phyloP scores from a whole-genome alignment of 2,113 vertebrate genomes.

The Clarias macrocephalus region DNA sequence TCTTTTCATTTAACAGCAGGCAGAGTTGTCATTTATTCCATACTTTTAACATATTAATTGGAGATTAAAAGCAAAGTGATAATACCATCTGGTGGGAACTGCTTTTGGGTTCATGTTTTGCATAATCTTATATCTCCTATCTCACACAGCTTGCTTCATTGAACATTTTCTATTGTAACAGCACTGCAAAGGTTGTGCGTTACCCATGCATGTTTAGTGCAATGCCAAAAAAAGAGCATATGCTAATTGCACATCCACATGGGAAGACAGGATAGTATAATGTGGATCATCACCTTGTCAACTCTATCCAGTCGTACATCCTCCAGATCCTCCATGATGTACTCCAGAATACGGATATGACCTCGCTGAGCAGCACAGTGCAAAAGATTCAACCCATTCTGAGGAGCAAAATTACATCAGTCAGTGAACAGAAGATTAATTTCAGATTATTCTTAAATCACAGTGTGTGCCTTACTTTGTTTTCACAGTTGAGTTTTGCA shows the following conservation, averaged over 20 bases:
- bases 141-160: not conserved
- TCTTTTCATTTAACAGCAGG: not conserved
- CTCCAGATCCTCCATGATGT: constrained; percentile 84
- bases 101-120: not conserved
- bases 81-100: not conserved
- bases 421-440: not conserved
- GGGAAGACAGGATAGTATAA: not conserved
- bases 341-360: constrained; percentile 77
- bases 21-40: not conserved
- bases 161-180: not conserved
- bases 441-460: not conserved
- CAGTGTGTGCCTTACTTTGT: constrained; percentile 74
- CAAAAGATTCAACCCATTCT: constrained; percentile 82
- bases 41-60: not conserved
- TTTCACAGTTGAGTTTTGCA: constrained; percentile 80
- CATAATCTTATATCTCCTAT: not conserved
- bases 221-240: not conserved
- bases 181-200: not conserved
- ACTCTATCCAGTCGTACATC: constrained; percentile 74
- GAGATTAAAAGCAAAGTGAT: not conserved
- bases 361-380: constrained; percentile 87
- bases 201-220: not conserved
- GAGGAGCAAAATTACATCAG: constrained; percentile 31
- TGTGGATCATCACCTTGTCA: constrained; percentile 70
- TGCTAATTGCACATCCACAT: not conserved